Conservation (phyloP, 1,140 invertebrate genomes). For the Diuraphis noxia region DNA sequence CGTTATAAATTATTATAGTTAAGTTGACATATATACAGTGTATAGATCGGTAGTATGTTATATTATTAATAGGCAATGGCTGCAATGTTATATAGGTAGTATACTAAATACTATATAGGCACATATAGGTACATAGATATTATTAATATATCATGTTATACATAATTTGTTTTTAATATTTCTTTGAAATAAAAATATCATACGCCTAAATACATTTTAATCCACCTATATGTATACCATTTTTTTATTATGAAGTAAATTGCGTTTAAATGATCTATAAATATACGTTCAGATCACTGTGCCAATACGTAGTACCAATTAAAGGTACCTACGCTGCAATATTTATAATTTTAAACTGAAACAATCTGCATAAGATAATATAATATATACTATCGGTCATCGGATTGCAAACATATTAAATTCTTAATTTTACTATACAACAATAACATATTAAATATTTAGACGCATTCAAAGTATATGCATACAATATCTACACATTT, state of each 20-base stretch:
- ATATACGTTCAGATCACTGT: not conserved
- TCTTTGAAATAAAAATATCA: not conserved
- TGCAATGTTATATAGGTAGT: no score
- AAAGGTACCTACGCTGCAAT: not conserved
- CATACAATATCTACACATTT: not conserved
- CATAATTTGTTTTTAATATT: not conserved
- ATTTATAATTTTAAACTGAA: not conserved
- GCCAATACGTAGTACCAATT: not conserved
- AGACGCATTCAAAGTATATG: not conserved
- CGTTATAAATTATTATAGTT: no score
- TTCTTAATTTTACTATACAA: not conserved
- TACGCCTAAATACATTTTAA: not conserved
- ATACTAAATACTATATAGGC: no score
- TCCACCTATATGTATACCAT: not conserved
- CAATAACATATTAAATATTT: not conserved
- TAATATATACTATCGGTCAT: not conserved
- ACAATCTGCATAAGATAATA: not conserved
- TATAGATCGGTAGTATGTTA: no score
- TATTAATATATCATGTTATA: no score
- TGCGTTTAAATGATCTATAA: not conserved
- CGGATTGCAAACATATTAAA: not conserved
- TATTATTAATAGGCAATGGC: no score
- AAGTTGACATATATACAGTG: no score
- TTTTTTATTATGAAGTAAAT: slow-evolving; percentile 10
- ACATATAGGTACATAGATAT: no score